Percentiles rank a stretch among this genome's conserved stretches.
phyloP scores from a whole-genome alignment of 2,888 invertebrate genomes.

The Callyntrura guangdongensis region DNA sequence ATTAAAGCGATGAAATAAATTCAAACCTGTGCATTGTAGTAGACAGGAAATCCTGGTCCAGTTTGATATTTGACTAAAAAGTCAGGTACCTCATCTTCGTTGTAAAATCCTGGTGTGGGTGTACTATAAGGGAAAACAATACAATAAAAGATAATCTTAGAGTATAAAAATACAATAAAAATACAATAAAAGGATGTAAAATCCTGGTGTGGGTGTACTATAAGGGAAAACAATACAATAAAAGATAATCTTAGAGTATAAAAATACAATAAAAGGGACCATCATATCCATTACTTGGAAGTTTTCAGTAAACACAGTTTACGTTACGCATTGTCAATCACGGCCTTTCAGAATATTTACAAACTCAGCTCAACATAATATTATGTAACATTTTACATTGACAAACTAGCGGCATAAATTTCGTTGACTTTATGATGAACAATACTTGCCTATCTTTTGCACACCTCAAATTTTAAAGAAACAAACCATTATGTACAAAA shows the following conservation, averaged over 20 bases:
- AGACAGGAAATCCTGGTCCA: conserved; percentile 91
- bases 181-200: not conserved
- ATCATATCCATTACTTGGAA: too few species aligned
- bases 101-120: conserved; percentile 92
- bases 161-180: not conserved
- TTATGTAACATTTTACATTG: too few species aligned
- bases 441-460: too few species aligned
- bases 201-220: conserved; percentile 85
- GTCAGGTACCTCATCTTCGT: conserved; percentile 92
- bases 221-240: not conserved
- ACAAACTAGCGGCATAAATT: too few species aligned
- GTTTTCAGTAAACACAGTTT: too few species aligned
- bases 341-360: too few species aligned
- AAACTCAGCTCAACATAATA: too few species aligned
- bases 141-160: conserved; percentile 4
- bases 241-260: not conserved
- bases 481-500: too few species aligned
- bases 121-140: conserved; percentile 88
- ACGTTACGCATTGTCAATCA: too few species aligned
- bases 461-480: too few species aligned
- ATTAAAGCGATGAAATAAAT: not conserved
- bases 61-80: conserved; percentile 91
- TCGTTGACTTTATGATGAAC: too few species aligned
- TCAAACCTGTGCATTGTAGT: conserved; percentile 90
- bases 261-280: not conserved